phyloP scores from a whole-genome alignment of 2,113 vertebrate genomes.

The Otis tarda region DNA sequence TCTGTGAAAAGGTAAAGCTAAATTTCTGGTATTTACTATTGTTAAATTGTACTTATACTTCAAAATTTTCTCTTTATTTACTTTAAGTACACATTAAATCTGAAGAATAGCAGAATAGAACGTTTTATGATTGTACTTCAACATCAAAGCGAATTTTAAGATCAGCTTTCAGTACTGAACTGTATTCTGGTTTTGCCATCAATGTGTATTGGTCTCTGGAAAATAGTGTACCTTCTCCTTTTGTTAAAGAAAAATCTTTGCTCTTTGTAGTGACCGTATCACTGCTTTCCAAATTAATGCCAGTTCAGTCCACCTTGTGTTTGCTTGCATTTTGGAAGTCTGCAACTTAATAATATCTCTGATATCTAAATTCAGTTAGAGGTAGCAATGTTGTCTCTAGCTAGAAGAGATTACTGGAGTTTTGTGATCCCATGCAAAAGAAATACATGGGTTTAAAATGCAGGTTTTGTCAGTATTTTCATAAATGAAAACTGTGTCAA shows the following conservation, averaged over 20 bases:
- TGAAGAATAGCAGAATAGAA: constrained; percentile 3
- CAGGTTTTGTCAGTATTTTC: not conserved
- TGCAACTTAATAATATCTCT: not conserved
- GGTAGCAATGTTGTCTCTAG: not conserved
- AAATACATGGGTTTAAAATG: not conserved
- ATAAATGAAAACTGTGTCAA: not conserved
- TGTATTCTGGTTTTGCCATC: not conserved
- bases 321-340: not conserved
- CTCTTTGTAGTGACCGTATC: not conserved
- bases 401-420: not conserved
- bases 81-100: not conserved
- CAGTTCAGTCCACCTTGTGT: not conserved
- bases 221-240: not conserved
- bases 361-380: not conserved
- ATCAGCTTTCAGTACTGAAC: not conserved
- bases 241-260: not conserved
- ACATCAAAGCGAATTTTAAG: constrained; percentile 10
- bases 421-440: not conserved
- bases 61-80: constrained; percentile 37
- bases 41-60: constrained; percentile 21
- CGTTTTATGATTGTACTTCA: not conserved
- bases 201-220: not conserved
- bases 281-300: not conserved
- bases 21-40: constrained; percentile 29
- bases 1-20: not conserved